Evolutionary conservation across 2,888 invertebrate species (phyloP).

Genomic region (Rhyacophila evoluta): DNA sequence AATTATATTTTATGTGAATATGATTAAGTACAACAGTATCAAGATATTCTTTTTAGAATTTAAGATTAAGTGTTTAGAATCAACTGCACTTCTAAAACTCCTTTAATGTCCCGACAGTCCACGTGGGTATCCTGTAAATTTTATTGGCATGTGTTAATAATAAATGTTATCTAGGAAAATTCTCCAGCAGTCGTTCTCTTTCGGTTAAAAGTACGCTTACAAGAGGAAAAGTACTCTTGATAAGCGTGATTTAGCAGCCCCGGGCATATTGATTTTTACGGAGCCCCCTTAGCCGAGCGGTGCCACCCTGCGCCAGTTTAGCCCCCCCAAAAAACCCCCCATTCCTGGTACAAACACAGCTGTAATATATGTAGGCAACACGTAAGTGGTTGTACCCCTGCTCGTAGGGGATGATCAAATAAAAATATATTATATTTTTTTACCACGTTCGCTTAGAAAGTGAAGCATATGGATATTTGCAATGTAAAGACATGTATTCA

Average conservation of each 20-base stretch:
- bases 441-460: too few relatives aligned
- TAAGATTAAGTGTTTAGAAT: too few relatives aligned
- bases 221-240: conserved; percentile 73
- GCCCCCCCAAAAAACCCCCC: conserved; percentile 30
- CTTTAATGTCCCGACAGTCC: too few relatives aligned
- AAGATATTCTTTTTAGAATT: too few relatives aligned
- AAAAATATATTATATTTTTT: background rate
- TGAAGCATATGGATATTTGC: conserved; percentile 52
- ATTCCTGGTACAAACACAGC: conserved; percentile 39
- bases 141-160: background rate
- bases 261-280: conserved; percentile 76
- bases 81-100: too few relatives aligned
- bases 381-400: conserved; percentile 55
- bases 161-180: background rate
- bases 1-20: too few relatives aligned
- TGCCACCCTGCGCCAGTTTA: conserved; percentile 56
- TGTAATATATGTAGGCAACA: conserved; percentile 55
- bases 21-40: too few relatives aligned
- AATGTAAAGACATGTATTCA: conserved; percentile 63
- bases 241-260: conserved; percentile 83
- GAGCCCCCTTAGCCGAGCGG: conserved; percentile 56
- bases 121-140: too few relatives aligned
- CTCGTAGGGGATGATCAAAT: conserved; percentile 58
- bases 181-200: background rate
- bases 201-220: conserved; percentile 31